Evolutionary conservation across 2,797 vertebrate species (phyloP).

Genomic region (Dicrostonyx torquatus): DNA sequence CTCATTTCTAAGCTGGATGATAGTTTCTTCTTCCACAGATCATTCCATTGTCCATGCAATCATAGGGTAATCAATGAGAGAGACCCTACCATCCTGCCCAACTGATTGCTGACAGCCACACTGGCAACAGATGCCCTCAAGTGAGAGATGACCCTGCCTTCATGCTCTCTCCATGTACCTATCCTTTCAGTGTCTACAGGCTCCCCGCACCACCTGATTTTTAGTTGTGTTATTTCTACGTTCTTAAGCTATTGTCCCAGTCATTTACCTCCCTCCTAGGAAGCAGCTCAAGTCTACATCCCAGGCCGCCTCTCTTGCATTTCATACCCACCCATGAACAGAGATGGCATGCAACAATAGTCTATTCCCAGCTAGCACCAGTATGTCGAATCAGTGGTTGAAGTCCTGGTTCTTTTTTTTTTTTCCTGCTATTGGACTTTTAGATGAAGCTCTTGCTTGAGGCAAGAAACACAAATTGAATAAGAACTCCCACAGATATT

Average conservation of each 20-base stretch:
- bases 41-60: neutral
- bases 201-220: neutral
- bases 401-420: neutral
- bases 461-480: neutral
- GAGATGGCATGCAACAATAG: neutral
- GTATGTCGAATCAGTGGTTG: too few species aligned
- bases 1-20: neutral
- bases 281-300: neutral
- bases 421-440: neutral
- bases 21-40: neutral
- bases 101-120: neutral
- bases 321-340: neutral
- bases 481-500: neutral
- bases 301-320: neutral
- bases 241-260: neutral
- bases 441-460: neutral
- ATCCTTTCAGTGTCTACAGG: neutral
- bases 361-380: neutral
- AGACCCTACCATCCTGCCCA: neutral
- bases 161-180: too few species aligned
- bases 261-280: neutral
- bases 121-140: neutral
- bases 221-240: neutral
- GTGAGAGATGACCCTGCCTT: neutral
- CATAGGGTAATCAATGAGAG: neutral